phyloP scores from a whole-genome alignment of 1,140 invertebrate species.

The Lycorma delicatula region DNA sequence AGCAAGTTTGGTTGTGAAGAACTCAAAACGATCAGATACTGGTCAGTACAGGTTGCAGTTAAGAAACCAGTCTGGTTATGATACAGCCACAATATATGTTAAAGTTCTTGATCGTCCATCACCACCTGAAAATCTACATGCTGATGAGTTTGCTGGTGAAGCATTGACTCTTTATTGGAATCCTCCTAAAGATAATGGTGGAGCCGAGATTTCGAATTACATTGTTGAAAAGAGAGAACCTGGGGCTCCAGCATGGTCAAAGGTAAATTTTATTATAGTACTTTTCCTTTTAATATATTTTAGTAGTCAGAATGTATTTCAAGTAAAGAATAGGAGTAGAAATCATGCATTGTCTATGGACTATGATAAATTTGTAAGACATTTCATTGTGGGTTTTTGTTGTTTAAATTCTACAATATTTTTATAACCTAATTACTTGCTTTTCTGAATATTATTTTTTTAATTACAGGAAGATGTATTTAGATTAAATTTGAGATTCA shows the following conservation, averaged over 20 bases:
- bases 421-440: too few relatives aligned
- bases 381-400: too few relatives aligned
- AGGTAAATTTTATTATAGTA: conserved; percentile 46
- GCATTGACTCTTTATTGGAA: conserved; percentile 92
- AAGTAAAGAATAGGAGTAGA: too few relatives aligned
- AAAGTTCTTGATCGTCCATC: conserved; percentile 85
- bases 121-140: conserved; percentile 76
- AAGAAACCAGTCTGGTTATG: conserved; percentile 89
- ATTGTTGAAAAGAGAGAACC: conserved; percentile 90
- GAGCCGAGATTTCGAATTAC: conserved; percentile 92
- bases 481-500: too few relatives aligned
- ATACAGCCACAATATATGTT: conserved; percentile 89
- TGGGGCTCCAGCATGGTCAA: conserved; percentile 71
- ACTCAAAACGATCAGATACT: conserved; percentile 81
- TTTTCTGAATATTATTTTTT: too few relatives aligned
- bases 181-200: conserved; percentile 92
- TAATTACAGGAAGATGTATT: too few relatives aligned
- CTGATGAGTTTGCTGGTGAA: conserved; percentile 92
- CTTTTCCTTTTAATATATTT: too few relatives aligned
- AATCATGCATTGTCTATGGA: too few relatives aligned
- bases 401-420: too few relatives aligned
- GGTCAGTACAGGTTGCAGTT: conserved; percentile 89
- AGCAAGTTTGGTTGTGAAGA: conserved; percentile 80
- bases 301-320: too few relatives aligned
- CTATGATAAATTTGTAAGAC: too few relatives aligned